Percentiles rank a stretch among this genome's conserved stretches.
phyloP scores from a whole-genome alignment of 1,140 invertebrate species.

The Wiebesia pumilae region DNA sequence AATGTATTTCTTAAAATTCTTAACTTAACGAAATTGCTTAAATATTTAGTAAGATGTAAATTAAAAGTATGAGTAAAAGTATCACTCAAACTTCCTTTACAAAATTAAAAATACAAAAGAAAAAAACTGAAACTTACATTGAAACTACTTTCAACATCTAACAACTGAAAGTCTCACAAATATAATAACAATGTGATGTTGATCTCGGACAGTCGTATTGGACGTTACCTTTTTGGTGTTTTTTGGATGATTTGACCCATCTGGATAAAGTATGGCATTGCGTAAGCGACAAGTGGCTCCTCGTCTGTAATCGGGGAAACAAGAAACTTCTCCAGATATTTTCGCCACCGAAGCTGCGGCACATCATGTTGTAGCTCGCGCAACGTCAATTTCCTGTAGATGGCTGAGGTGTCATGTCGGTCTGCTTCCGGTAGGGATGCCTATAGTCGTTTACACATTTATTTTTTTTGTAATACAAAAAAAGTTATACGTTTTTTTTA shows the following conservation, averaged over 20 bases:
- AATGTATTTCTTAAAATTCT: too few relatives aligned
- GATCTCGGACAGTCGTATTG: not conserved
- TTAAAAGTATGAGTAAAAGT: slow-evolving; percentile 40
- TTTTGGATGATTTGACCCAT: slow-evolving; percentile 83
- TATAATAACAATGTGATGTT: not conserved
- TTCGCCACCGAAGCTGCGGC: slow-evolving; percentile 86
- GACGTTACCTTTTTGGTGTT: slow-evolving; percentile 80
- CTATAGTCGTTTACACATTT: slow-evolving; percentile 68
- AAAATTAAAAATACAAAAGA: not conserved
- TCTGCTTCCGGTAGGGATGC: slow-evolving; percentile 86
- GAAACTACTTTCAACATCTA: too few relatives aligned
- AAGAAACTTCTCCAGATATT: slow-evolving; percentile 84
- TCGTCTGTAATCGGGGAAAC: slow-evolving; percentile 78
- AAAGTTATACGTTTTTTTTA: too few relatives aligned
- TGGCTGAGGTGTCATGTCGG: slow-evolving; percentile 86
- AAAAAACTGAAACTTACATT: not conserved
- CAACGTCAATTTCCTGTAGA: slow-evolving; percentile 84
- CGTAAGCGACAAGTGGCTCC: slow-evolving; percentile 87
- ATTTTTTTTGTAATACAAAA: not conserved
- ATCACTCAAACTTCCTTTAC: not conserved
- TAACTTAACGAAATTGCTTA: too few relatives aligned
- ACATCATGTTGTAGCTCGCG: slow-evolving; percentile 80
- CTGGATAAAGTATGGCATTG: slow-evolving; percentile 85
- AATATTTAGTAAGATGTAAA: too few relatives aligned
- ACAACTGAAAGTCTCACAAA: not conserved